phyloP scores from a whole-genome alignment of 2,797 vertebrate genomes.

The Hafferia zeledoni region DNA sequence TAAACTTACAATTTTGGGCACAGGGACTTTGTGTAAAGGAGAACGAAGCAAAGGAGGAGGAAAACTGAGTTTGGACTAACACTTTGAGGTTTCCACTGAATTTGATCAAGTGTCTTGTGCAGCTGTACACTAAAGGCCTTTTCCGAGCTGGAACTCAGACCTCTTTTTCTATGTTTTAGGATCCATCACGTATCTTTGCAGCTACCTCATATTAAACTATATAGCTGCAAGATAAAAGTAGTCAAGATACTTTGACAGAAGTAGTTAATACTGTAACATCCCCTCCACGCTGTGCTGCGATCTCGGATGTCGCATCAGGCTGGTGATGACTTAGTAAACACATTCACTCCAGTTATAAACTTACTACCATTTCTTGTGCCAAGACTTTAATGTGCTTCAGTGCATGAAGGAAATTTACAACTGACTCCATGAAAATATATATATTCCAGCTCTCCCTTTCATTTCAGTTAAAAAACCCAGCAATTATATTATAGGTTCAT shows the following conservation, averaged over 20 bases:
- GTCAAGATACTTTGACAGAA: background rate
- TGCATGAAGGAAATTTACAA: slow-evolving; percentile 64
- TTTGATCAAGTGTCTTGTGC: background rate
- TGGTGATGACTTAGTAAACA: background rate
- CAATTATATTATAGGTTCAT: slow-evolving; percentile 17
- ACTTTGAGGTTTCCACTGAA: background rate
- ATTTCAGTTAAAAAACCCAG: slow-evolving; percentile 1
- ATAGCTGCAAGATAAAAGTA: background rate
- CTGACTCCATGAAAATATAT: background rate
- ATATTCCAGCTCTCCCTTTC: slow-evolving; percentile 30
- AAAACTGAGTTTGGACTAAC: background rate
- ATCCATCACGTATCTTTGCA: background rate
- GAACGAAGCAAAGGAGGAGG: background rate
- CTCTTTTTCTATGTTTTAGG: background rate
- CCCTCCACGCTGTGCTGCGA: background rate
- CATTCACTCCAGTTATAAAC: slow-evolving; percentile 28
- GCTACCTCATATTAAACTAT: background rate
- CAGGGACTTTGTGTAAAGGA: accelerated
- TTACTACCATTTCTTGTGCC: slow-evolving; percentile 18
- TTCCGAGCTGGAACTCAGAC: background rate
- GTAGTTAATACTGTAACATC: background rate
- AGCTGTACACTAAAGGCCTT: background rate
- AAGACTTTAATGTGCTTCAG: slow-evolving; percentile 60
- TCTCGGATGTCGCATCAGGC: background rate
- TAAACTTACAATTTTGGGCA: background rate